Evolutionary conservation across 2,888 invertebrate species (phyloP).

Genomic region (Ptychoptera albimana): DNA sequence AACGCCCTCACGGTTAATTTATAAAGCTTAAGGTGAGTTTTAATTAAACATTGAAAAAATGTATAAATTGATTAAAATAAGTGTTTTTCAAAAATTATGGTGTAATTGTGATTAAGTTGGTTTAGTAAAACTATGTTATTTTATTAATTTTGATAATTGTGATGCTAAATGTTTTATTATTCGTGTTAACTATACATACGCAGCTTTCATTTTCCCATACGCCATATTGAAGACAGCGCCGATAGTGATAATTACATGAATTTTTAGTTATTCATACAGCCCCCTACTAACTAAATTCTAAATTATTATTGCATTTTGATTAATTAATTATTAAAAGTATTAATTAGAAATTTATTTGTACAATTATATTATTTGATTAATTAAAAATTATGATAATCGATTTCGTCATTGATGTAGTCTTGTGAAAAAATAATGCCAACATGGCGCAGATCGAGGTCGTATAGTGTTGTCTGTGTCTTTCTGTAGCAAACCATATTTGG

Average conservation of each 20-base stretch:
- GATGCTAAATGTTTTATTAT: neutral
- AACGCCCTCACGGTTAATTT: slow-evolving; percentile 43
- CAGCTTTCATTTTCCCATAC: slow-evolving; percentile 8
- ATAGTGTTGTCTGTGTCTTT: too few species aligned
- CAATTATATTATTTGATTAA: neutral
- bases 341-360: slow-evolving; percentile 1
- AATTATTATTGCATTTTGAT: neutral
- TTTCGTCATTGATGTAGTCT: neutral
- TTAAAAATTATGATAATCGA: neutral
- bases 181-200: slow-evolving; percentile 7
- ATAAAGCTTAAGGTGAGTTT: slow-evolving; percentile 28
- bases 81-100: neutral
- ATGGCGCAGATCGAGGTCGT: too few species aligned
- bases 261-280: slow-evolving; percentile 47
- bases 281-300: slow-evolving; percentile 33
- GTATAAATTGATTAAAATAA: neutral
- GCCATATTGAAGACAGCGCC: slow-evolving; percentile 51
- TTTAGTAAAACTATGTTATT: neutral
- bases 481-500: too few species aligned
- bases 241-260: slow-evolving; percentile 48
- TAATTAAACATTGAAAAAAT: neutral
- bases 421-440: neutral
- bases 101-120: slow-evolving; percentile 1
- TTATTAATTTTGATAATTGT: neutral
- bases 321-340: neutral